These are phyloP conservation scores for Drosophila ezoana DNA, from an alignment of 2,888 invertebrate genomes.

Conservation along the genomic window DNA sequence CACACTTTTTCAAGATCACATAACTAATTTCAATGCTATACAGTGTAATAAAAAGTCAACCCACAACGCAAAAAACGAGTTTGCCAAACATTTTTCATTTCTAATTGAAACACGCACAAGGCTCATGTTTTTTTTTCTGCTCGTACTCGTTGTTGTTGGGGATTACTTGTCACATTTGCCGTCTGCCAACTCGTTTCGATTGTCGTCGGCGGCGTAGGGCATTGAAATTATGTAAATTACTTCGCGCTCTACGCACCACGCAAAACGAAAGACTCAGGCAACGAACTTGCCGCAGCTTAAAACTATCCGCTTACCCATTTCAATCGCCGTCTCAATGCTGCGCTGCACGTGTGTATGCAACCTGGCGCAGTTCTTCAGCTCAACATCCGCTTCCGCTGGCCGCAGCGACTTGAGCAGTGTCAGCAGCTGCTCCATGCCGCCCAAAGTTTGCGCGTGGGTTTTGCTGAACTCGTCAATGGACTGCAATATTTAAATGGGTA, in stretches of 20 bases:
- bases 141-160: slow-evolving; percentile 14
- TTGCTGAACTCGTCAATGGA: slow-evolving; percentile 89
- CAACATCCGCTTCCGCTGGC: slow-evolving; percentile 87
- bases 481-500: slow-evolving; percentile 82
- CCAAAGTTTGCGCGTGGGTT: slow-evolving; percentile 87
- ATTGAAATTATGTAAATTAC: slow-evolving; percentile 72
- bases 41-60: slow-evolving; percentile 61
- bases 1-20: slow-evolving; percentile 29
- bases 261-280: slow-evolving; percentile 61
- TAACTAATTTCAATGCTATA: slow-evolving; percentile 53
- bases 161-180: slow-evolving; percentile 61
- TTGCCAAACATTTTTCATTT: slow-evolving; percentile 70
- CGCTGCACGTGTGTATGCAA: slow-evolving; percentile 86
- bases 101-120: slow-evolving; percentile 70
- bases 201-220: slow-evolving; percentile 37
- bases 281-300: slow-evolving; percentile 48
- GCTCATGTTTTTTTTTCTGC: slow-evolving; percentile 12
- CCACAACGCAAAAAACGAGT: slow-evolving; percentile 67
- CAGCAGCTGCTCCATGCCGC: slow-evolving; percentile 88
- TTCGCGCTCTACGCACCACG: slow-evolving; percentile 30
- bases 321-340: slow-evolving; percentile 85
- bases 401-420: slow-evolving; percentile 86
- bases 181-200: slow-evolving; percentile 49
- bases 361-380: slow-evolving; percentile 86
- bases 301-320: slow-evolving; percentile 84